A percentile compares a stretch with the other conserved stretches of the same genome.
Evolutionary conservation across 2,113 vertebrate genomes (phyloP).

Genomic region (Cranoglanis bouderius): DNA sequence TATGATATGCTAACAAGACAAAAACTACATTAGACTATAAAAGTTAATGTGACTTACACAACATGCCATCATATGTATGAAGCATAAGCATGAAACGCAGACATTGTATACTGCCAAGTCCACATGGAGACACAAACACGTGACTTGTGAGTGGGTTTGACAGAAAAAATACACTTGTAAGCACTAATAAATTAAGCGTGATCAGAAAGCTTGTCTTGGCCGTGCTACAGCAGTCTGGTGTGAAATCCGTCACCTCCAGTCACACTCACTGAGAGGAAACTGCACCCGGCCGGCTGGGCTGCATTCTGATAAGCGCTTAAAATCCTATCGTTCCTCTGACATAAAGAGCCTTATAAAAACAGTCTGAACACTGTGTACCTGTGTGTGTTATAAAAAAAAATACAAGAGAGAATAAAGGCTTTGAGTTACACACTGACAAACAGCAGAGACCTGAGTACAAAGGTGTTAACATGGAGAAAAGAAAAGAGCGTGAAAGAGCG

Average conservation of each 20-base stretch:
- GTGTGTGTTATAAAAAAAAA: not conserved
- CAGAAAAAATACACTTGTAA: not conserved
- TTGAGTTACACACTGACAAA: not conserved
- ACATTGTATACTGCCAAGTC: not conserved
- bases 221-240: conserved; percentile 17
- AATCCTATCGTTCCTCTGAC: not conserved
- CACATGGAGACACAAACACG: not conserved
- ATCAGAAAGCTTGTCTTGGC: conserved; percentile 17
- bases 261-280: conserved; percentile 3
- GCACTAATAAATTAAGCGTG: not conserved
- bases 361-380: not conserved
- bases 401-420: not conserved
- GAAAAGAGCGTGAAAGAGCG: not conserved
- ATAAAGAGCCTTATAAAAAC: not conserved
- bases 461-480: not conserved
- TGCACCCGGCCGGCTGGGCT: not conserved
- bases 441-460: not conserved
- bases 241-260: conserved; percentile 50
- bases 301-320: not conserved
- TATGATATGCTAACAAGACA: not conserved
- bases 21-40: not conserved
- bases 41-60: not conserved
- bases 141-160: not conserved
- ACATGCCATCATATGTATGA: not conserved
- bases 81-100: not conserved